Conservation (phyloP, 2,888 invertebrate genomes). For the Leucania comma region DNA sequence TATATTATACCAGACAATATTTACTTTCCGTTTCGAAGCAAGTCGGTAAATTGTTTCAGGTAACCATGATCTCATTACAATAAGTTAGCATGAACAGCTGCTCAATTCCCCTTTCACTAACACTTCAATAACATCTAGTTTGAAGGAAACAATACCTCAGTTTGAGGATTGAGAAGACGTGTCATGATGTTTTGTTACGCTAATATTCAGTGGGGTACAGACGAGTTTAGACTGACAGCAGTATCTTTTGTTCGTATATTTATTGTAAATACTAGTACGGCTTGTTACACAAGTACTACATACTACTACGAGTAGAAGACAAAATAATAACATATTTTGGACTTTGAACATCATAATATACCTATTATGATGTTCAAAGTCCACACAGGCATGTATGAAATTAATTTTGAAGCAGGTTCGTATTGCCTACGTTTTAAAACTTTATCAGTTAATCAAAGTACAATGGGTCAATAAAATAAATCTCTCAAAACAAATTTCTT, state of each 20-base stretch:
- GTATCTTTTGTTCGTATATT: conserved; percentile 3
- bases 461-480: not conserved
- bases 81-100: not conserved
- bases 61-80: conserved; percentile 3
- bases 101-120: not conserved
- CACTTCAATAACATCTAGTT: conserved; percentile 15
- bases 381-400: not conserved
- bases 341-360: not conserved
- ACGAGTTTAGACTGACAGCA: conserved; percentile 1
- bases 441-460: not conserved
- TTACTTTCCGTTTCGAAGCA: not conserved
- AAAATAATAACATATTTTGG: not conserved
- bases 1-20: not conserved
- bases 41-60: not conserved
- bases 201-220: conserved; percentile 3
- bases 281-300: not conserved
- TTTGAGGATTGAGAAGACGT: conserved; percentile 12
- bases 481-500: not conserved
- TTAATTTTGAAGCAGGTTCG: not conserved
- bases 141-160: conserved; percentile 17
- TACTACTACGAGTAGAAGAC: not conserved
- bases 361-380: not conserved
- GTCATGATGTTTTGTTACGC: conserved; percentile 28
- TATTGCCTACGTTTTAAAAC: not conserved
- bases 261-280: not conserved